Percentiles rank a stretch among this genome's conserved stretches.
phyloP scores from a whole-genome alignment of 2,113 vertebrate genomes.

The Larimichthys polyactis region DNA sequence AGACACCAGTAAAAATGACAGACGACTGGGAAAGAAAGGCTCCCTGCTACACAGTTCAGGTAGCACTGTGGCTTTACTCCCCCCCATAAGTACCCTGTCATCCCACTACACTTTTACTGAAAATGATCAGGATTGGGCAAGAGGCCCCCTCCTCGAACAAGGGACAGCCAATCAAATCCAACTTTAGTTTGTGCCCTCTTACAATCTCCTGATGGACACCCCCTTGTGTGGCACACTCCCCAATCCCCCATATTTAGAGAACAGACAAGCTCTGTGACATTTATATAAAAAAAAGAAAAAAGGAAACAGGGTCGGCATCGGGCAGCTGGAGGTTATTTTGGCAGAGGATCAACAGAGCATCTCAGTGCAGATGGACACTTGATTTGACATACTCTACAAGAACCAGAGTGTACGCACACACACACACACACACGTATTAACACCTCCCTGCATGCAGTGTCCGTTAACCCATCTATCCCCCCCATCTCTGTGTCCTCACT shows the following conservation, averaged over 20 bases:
- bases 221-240: constrained; percentile 60
- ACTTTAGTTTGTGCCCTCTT: constrained; percentile 35
- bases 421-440: constrained; percentile 42
- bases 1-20: constrained; percentile 36
- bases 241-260: constrained; percentile 81
- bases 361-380: constrained; percentile 63
- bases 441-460: constrained; percentile 32
- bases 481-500: constrained; percentile 35
- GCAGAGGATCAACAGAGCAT: constrained; percentile 76
- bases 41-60: constrained; percentile 26
- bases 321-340: constrained; percentile 78
- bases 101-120: constrained; percentile 46
- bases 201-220: constrained; percentile 66
- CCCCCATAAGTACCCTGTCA: constrained; percentile 73
- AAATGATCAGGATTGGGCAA: constrained; percentile 79
- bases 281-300: constrained; percentile 55
- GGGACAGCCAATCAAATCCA: constrained; percentile 74
- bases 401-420: constrained; percentile 15
- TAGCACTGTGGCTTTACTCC: constrained; percentile 16
- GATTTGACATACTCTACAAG: constrained; percentile 46
- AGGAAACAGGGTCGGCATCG: constrained; percentile 38
- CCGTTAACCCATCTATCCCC: constrained; percentile 34
- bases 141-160: constrained; percentile 38
- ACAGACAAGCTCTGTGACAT: constrained; percentile 77
- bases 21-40: constrained; percentile 28